Conservation (phyloP, 2,888 invertebrate species). For the Selenia dentaria region DNA sequence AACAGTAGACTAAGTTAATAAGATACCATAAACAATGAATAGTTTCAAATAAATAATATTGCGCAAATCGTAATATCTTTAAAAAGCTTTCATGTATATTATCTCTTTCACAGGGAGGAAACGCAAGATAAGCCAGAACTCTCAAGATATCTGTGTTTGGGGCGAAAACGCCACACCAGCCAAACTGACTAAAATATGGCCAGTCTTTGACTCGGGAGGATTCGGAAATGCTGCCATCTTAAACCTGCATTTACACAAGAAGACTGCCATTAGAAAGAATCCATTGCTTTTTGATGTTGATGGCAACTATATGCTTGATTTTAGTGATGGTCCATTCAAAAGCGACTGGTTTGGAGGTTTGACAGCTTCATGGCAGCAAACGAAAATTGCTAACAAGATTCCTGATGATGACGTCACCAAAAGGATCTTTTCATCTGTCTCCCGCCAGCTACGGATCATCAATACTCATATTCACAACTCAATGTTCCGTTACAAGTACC, state of each 20-base stretch:
- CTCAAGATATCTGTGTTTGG: conserved; percentile 61
- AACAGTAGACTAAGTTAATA: no score
- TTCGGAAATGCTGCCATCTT: conserved; percentile 58
- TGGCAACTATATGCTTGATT: conserved; percentile 39
- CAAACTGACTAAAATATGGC: conserved; percentile 76
- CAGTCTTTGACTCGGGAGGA: conserved; percentile 81
- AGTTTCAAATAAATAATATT: no score
- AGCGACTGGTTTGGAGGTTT: conserved; percentile 64
- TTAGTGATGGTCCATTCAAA: conserved; percentile 44
- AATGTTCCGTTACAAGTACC: conserved; percentile 75
- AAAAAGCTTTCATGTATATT: no score
- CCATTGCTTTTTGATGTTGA: conserved; percentile 54
- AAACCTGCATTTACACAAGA: conserved; percentile 56
- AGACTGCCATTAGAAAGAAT: conserved; percentile 49
- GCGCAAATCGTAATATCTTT: no score
- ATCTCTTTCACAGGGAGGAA: conserved; percentile 64
- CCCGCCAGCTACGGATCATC: conserved; percentile 70
- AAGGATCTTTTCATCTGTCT: conserved; percentile 70
- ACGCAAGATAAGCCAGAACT: conserved; percentile 63
- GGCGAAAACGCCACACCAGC: conserved; percentile 61
- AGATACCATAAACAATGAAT: no score
- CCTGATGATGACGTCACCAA: conserved; percentile 65
- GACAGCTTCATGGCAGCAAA: conserved; percentile 65
- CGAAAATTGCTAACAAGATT: conserved; percentile 54
- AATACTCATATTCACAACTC: conserved; percentile 69